Evolutionary conservation across 2,888 invertebrate genomes (phyloP), one percentile per base, ranked within the genome.

Genomic region (Smittia aterrima): DNA sequence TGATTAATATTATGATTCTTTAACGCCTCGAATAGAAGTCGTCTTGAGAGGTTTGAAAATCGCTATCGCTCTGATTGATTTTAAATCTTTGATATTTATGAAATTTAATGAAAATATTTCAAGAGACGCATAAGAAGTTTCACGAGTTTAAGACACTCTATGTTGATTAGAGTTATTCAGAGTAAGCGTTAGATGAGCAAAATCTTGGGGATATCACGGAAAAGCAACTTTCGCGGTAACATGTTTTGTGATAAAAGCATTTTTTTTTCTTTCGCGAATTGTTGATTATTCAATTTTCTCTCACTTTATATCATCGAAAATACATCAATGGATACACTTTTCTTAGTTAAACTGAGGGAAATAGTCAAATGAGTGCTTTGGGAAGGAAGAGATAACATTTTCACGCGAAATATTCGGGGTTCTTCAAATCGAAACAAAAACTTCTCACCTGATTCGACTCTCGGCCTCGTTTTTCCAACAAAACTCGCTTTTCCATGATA

Each of bases 401-500:
- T n/a, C 47, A 47, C 16, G 47, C 3, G 16, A 47, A 3, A n/a
- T 16, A 47, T 47, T 16, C n/a, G n/a, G 11, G 16, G 11, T 47
- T 47, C 16, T n/a, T 2, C 2, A n/a, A 47, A 47, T 47, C 4
- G 47, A 2, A 32, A 27, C 24, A 77, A 76, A 82, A 77, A 77
- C 75, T 75, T 82, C 89, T 90, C 88, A 97, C 97, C 88, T 95
- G 92, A 82, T 89, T 89, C 79, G 95, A 92, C 83, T 89, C 90
- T 83, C 92, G 90, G 84, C 96, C 96, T 82, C 96, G 88, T 86
- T 93, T 91, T 86, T 98, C 98, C 83, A 96, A 87, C 82, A 92
- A 92, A 87, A 98, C 92, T 85, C 97, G 91, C 84, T 96, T 96
- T 87, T 96, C 95, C 96, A 96, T 96, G 78, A 47, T 74, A 66